A percentile compares a stretch with the other conserved stretches of the same genome.
phyloP scores from a whole-genome alignment of 2,113 vertebrate species.

The Alethe castanea region DNA sequence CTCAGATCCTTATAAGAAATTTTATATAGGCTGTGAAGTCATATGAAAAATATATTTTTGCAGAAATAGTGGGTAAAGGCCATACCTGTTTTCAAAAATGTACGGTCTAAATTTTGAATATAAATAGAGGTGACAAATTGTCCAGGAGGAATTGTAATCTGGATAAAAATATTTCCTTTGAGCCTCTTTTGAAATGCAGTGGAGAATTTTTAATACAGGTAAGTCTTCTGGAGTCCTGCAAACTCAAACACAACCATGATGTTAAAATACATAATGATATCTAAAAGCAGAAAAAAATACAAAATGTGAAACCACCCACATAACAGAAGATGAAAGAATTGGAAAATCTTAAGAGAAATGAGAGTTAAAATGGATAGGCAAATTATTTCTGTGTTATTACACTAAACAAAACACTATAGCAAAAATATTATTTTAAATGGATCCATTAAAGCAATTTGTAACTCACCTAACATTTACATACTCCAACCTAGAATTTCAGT shows the following conservation, averaged over 20 bases:
- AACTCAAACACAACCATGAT: not conserved
- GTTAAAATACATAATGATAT: not conserved
- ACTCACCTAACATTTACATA: not conserved
- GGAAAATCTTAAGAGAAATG: not conserved
- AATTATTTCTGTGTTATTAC: not conserved
- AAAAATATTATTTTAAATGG: not conserved
- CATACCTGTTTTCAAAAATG: not conserved
- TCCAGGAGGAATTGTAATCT: not conserved
- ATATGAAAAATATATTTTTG: not conserved
- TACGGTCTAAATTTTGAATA: not conserved
- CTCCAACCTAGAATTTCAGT: not conserved
- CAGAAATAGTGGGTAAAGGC: not conserved
- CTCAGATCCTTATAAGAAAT: not conserved
- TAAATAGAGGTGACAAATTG: not conserved
- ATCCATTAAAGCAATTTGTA: not conserved
- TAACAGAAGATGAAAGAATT: not conserved
- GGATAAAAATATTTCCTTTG: not conserved
- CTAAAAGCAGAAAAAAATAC: not conserved
- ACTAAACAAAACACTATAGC: not conserved
- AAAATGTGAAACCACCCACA: not conserved
- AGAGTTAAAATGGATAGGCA: not conserved
- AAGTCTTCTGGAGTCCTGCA: not conserved
- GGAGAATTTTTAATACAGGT: not conserved
- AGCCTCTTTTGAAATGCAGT: not conserved
- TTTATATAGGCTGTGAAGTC: not conserved